These are phyloP conservation scores for Hermetia illucens DNA, from an alignment of 1,140 invertebrate species.

Conservation along the genomic window DNA sequence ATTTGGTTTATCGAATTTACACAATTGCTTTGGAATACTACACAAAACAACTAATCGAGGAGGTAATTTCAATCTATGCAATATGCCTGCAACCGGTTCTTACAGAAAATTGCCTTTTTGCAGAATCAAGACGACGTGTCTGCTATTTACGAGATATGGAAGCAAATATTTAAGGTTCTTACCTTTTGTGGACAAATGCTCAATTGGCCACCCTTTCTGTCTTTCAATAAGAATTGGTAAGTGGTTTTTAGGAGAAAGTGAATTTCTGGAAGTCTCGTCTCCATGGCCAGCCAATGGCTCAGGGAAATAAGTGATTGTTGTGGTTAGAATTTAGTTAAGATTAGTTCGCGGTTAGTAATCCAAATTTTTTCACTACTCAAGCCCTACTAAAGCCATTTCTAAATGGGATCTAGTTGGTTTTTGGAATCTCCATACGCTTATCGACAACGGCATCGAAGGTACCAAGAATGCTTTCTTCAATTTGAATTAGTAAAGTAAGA, in stretches of 20 bases:
- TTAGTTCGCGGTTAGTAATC: too few relatives aligned
- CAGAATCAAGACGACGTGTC: constrained; percentile 42
- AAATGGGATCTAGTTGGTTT: too few relatives aligned
- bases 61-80: constrained; percentile 7
- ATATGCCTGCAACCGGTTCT: not conserved
- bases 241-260: constrained; percentile 29
- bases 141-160: constrained; percentile 62
- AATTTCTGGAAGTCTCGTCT: too few relatives aligned
- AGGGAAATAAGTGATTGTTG: too few relatives aligned
- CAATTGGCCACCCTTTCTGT: constrained; percentile 56
- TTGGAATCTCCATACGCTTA: too few relatives aligned
- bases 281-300: too few relatives aligned
- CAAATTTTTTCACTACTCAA: too few relatives aligned
- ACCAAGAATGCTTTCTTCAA: too few relatives aligned
- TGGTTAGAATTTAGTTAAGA: too few relatives aligned
- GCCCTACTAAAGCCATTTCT: too few relatives aligned
- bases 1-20: constrained; percentile 21
- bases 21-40: constrained; percentile 26
- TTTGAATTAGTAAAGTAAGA: too few relatives aligned
- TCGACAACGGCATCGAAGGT: too few relatives aligned
- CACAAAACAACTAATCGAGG: constrained; percentile 22
- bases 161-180: constrained; percentile 58
- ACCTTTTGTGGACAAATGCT: constrained; percentile 60
- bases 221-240: constrained; percentile 30
- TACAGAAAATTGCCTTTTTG: constrained; percentile 37